phyloP scores from a whole-genome alignment of 2,113 vertebrate species.

The Alouatta palliata region DNA sequence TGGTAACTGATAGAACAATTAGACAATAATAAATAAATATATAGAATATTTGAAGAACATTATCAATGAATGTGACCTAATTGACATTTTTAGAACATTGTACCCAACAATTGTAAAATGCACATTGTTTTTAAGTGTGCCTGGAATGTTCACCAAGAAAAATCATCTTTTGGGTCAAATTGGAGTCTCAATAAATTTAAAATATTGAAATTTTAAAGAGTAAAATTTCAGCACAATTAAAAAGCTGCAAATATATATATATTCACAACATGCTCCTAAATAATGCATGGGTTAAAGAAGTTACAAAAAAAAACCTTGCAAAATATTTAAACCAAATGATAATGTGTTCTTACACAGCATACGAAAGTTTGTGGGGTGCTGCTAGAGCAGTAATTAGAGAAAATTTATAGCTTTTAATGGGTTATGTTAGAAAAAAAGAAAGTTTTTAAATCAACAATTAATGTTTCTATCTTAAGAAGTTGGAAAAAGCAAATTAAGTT shows the following conservation, averaged over 20 bases:
- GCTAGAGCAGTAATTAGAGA: neutral
- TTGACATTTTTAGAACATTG: neutral
- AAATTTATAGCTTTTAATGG: neutral
- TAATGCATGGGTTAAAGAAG: neutral
- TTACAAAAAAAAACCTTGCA: neutral
- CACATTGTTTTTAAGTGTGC: neutral
- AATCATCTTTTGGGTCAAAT: neutral
- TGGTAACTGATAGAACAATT: neutral
- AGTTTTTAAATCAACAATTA: neutral
- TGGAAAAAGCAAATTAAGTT: slow-evolving; percentile 15
- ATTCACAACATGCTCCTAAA: neutral
- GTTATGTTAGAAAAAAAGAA: neutral
- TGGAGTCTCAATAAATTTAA: slow-evolving; percentile 3
- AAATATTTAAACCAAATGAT: neutral
- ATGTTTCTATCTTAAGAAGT: neutral
- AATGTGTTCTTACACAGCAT: neutral
- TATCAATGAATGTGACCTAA: neutral
- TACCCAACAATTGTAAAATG: neutral
- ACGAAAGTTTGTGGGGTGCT: neutral
- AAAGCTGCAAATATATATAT: neutral
- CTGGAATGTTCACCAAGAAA: neutral
- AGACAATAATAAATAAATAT: neutral
- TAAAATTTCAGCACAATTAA: neutral
- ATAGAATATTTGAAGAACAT: neutral
- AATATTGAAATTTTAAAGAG: neutral